Evolutionary conservation across 2,113 vertebrate genomes (phyloP), one percentile per base, ranked within the genome.

Genomic region (Labrus mixtus): DNA sequence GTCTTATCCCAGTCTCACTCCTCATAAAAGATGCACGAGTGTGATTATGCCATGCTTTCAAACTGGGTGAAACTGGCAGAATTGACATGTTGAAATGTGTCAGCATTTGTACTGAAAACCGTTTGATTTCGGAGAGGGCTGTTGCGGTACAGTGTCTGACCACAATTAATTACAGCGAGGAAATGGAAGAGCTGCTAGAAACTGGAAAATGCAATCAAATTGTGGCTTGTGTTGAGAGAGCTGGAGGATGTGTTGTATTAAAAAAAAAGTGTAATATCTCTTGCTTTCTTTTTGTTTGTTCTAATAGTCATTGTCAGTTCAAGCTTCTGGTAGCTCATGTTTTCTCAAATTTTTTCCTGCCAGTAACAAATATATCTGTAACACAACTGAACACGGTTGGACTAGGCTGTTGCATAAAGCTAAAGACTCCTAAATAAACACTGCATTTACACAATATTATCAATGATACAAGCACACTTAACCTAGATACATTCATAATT

Each of bases 111-210:
- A 29, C 3, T 48, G 13, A 70, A 50, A 37, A 22, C 7, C 8
- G 4, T 69, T 15, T 10, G 51, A 33, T 25, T 55, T 43, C 10
- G 13, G 36, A 39, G 36, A 3, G 10, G 22, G 36, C n/a, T 16
- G 20, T 20, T 60, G 36, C 22, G 36, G 6, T 22, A 7, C 39
- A 63, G 13, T 50, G 17, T 69, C 50, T 25, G n/a, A 29, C 10
- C 22, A 15, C 11, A 58, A 69, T 16, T n/a, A 12, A 45, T 56
- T 74, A 23, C 15, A 73, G 19, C 19, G 16, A 65, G 41, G 50
- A 46, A 36, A 55, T 22, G 51, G 48, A 54, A 43, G 19, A 36
- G 6, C 15, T 46, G 19, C 39, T 33, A 8, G n/a, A 46, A 37
- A n/a, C n/a, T 57, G 41, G 7, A 20, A 36, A 20, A 43, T n/a